A percentile compares a stretch with the other conserved stretches of the same genome.
phyloP scores from a whole-genome alignment of 2,888 invertebrate species.

The Caenorhabditis sp. region DNA sequence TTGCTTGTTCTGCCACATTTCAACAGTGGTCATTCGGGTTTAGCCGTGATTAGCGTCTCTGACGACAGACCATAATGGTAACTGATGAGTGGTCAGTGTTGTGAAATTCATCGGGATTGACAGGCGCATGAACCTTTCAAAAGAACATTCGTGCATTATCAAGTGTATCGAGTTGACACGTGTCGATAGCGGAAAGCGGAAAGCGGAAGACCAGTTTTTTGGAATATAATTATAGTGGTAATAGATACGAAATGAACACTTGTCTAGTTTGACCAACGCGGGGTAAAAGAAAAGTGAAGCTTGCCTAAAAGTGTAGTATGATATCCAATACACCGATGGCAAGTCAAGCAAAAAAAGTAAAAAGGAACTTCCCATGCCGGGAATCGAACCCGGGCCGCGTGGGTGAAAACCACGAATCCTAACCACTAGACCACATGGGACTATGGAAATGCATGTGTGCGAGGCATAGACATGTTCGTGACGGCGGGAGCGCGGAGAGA shows the following conservation, averaged over 20 bases:
- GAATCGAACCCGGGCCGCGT: constrained; percentile 82
- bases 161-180: constrained; percentile 36
- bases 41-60: constrained; percentile 49
- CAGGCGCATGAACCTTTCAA: constrained; percentile 58
- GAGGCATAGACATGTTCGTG: constrained; percentile 6
- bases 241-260: constrained; percentile 40
- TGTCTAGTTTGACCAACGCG: constrained; percentile 20
- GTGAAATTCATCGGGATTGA: constrained; percentile 48
- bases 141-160: constrained; percentile 20
- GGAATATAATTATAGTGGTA: constrained; percentile 25
- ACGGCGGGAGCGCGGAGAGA: constrained; percentile 2
- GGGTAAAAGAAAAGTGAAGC: not conserved
- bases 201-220: constrained; percentile 23
- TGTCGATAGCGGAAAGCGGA: constrained; percentile 1
- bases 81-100: constrained; percentile 53
- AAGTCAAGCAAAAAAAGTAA: constrained; percentile 25
- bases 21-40: constrained; percentile 47
- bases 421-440: constrained; percentile 81
- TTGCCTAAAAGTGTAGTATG: not conserved
- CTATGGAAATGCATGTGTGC: constrained; percentile 2
- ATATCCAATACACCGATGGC: not conserved
- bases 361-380: constrained; percentile 79
- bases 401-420: constrained; percentile 82
- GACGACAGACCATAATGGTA: constrained; percentile 39
- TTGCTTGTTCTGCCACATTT: constrained; percentile 49